Base-by-base conservation (phyloP, 2,888 invertebrate genomes). In the Tetrapedia diversipes region DNA sequence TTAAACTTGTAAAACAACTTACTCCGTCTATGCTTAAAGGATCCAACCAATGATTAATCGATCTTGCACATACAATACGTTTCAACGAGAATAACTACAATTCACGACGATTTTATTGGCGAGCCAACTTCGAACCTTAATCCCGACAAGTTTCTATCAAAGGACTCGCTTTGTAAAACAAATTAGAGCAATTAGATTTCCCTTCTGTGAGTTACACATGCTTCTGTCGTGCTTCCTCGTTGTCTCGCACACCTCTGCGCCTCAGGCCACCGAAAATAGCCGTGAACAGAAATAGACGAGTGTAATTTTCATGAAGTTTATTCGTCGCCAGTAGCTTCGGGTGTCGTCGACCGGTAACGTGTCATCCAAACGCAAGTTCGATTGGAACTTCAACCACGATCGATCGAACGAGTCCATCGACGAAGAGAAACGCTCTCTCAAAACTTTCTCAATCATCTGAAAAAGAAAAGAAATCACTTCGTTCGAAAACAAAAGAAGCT, bases 211-310 rank as follows among this genome's bases (percentile, higher is more conserved):
- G 19, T 61, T 29, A 61, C 59, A 57, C 41, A 37, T 57, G 54
- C 61, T 63, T 51, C 45, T 60, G 41, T 64, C 57, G 39, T 41
- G 51, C 37, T 65, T 60, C 56, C 59, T 60, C 61, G 61, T 61
- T 47, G 27, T 47, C 19, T 47, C 34, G 27, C 22, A 16, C 57
- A 53, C 60, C 70, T 61, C 22, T 32, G 45, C 66, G 43, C 27
- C 37, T 61, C 60, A 34, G 39, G 27, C 10, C 8, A 37, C 67
- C 64, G 24, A 69, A 84, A 87, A 86, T 86, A 86, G 79, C 70
- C n/a, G n/a, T 24, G 69, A 27, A 78, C 86, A 29, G 64, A 86
- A 86, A 86, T 87, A 87, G 86, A 56, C 45, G 57, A 61, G 56
- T 54, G 57, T 57, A 66, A 65, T 75, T 74, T 79, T 76, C n/a